A percentile compares a stretch with the other conserved stretches of the same genome.
Evolutionary conservation across 2,797 vertebrate species (phyloP).

Genomic region (Eulemur rubriventer): DNA sequence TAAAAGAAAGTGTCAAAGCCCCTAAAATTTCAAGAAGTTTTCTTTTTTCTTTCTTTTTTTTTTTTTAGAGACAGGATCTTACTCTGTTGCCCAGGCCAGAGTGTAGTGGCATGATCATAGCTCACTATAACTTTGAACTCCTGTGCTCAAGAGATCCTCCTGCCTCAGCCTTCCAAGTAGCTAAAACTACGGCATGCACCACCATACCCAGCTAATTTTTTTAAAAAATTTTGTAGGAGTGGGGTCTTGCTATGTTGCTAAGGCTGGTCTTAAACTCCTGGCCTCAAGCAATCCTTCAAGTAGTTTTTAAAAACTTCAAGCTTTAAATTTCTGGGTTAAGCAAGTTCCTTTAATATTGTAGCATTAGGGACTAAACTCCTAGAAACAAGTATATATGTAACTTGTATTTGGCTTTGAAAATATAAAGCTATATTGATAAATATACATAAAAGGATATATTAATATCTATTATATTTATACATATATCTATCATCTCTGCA

Average conservation of each 20-base stretch:
- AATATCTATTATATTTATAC: background rate
- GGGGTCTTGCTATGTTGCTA: background rate
- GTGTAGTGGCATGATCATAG: background rate
- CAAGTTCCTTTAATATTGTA: background rate
- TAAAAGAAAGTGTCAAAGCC: background rate
- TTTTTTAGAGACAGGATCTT: background rate
- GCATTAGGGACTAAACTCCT: background rate
- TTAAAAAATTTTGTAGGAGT: background rate
- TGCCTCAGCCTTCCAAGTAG: background rate
- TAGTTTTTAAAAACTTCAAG: background rate
- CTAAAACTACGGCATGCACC: background rate
- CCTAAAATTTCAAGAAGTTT: background rate
- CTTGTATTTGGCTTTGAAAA: slow-evolving; percentile 15
- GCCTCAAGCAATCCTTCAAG: background rate
- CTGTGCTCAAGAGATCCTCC: background rate
- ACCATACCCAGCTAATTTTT: background rate
- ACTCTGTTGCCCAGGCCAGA: background rate
- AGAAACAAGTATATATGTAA: slow-evolving; percentile 1
- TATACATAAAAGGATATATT: background rate
- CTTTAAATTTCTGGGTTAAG: slow-evolving; percentile 23
- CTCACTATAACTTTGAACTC: background rate
- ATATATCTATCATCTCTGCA: background rate
- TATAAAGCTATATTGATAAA: background rate
- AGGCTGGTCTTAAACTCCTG: background rate
- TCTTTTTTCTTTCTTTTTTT: background rate